These are phyloP conservation scores for Neopelma chrysocephalum DNA, from an alignment of 2,797 vertebrate genomes.

Conservation along the genomic window DNA sequence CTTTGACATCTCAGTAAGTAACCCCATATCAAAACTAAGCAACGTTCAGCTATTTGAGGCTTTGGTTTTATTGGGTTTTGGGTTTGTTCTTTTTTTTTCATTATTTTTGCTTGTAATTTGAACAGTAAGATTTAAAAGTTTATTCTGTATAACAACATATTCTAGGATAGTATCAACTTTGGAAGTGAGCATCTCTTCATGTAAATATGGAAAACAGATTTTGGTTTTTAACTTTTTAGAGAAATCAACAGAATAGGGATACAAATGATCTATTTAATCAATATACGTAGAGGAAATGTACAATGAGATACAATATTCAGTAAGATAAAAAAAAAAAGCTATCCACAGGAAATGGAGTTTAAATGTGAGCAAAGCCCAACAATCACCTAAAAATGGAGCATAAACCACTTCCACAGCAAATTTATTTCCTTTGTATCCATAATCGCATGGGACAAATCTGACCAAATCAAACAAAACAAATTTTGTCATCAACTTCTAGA, in stretches of 20 bases:
- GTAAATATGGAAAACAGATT: background rate
- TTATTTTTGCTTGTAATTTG: background rate
- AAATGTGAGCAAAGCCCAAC: background rate
- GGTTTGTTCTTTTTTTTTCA: background rate
- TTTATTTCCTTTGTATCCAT: background rate
- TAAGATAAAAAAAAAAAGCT: background rate
- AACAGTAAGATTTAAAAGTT: background rate
- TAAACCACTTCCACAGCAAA: background rate
- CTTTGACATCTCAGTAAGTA: background rate
- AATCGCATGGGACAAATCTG: background rate
- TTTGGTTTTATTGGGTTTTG: background rate
- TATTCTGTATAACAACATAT: background rate
- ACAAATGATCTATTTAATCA: background rate
- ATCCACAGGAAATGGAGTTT: background rate
- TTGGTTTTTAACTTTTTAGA: background rate
- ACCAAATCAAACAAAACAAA: background rate
- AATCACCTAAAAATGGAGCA: background rate
- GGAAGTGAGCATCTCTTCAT: background rate
- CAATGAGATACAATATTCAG: background rate
- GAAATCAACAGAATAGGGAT: background rate
- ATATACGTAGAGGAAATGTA: background rate
- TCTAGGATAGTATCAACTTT: background rate
- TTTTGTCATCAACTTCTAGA: background rate
- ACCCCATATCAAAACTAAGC: background rate
- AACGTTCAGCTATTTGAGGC: background rate